These are phyloP conservation scores for Sterna hirundo DNA, from an alignment of 2,113 vertebrate species.

Conservation along the genomic window DNA sequence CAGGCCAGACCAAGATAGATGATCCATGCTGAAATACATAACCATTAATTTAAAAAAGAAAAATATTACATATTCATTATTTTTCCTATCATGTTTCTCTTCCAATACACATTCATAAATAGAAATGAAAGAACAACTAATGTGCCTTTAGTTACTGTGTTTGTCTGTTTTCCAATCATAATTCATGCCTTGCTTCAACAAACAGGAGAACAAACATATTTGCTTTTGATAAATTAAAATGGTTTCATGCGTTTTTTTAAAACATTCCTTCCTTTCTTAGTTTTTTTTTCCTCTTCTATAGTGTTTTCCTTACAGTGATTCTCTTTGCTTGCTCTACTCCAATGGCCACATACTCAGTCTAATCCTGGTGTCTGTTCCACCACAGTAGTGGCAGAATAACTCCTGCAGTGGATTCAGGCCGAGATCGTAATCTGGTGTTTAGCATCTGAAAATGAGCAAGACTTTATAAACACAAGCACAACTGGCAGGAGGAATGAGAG, in stretches of 20 bases:
- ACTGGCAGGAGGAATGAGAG: not conserved
- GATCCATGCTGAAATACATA: not conserved
- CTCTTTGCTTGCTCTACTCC: not conserved
- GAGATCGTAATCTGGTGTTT: not conserved
- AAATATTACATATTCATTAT: not conserved
- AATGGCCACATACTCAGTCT: not conserved
- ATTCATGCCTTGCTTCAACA: constrained; percentile 39
- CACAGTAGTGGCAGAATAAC: not conserved
- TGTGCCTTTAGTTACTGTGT: constrained; percentile 26
- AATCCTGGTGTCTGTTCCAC: not conserved
- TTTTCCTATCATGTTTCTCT: constrained; percentile 14
- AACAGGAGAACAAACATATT: constrained; percentile 44
- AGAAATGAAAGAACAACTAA: constrained; percentile 27
- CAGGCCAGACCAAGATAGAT: not conserved
- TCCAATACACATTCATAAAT: not conserved
- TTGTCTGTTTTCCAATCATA: constrained; percentile 41
- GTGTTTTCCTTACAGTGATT: not conserved
- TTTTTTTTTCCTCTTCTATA: not conserved
- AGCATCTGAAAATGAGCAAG: not conserved
- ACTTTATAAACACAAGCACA: not conserved
- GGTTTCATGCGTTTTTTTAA: not conserved
- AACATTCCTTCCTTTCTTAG: not conserved
- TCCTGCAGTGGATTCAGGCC: not conserved
- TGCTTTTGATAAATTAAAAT: constrained; percentile 44
- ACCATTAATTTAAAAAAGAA: not conserved